Conservation (phyloP, 2,888 invertebrate genomes). For the Drosophila yooni region DNA sequence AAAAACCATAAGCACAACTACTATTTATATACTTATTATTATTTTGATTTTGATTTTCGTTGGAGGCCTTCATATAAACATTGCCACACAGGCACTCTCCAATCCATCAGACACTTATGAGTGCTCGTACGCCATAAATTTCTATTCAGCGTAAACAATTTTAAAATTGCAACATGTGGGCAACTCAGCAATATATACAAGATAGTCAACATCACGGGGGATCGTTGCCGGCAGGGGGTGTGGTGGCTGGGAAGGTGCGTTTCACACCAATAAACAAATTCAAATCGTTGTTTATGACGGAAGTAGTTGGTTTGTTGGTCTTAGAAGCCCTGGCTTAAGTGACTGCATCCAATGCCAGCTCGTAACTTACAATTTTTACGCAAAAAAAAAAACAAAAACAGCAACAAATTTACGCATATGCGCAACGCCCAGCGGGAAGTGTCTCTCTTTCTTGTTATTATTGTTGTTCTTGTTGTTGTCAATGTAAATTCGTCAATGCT, state of each 20-base stretch:
- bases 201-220: conserved; percentile 19
- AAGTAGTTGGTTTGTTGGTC: conserved; percentile 47
- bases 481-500: conserved; percentile 44
- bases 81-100: conserved; percentile 34
- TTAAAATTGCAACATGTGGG: conserved; percentile 77
- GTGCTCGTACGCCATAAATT: conserved; percentile 71
- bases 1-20: conserved; percentile 39
- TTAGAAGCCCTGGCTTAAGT: conserved; percentile 46
- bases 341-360: conserved; percentile 59
- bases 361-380: conserved; percentile 43
- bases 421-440: conserved; percentile 41
- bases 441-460: not conserved
- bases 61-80: conserved; percentile 60
- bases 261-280: conserved; percentile 65
- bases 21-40: conserved; percentile 13
- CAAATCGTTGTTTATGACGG: conserved; percentile 70
- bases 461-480: conserved; percentile 3
- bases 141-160: conserved; percentile 68
- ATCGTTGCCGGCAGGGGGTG: not conserved
- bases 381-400: not conserved
- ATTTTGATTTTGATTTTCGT: conserved; percentile 18
- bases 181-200: conserved; percentile 23
- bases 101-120: conserved; percentile 75
- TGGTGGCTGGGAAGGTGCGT: not conserved
- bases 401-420: conserved; percentile 26